Conservation (phyloP, 2,797 vertebrate species). For the Gambelia wislizenii region DNA sequence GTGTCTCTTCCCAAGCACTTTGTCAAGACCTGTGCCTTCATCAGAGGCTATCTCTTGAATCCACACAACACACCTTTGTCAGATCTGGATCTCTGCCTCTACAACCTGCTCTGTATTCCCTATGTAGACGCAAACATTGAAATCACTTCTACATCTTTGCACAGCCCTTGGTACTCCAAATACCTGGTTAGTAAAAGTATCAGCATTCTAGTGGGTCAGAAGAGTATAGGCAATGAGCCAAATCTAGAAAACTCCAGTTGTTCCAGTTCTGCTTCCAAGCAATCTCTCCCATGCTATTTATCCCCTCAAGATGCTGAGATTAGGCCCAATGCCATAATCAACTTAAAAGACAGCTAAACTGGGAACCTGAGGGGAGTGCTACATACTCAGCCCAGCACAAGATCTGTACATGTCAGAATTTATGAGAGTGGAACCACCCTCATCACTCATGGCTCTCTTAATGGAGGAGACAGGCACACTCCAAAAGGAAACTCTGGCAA, state of each 20-base stretch:
- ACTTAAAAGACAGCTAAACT: not conserved
- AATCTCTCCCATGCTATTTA: not conserved
- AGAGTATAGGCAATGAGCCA: not conserved
- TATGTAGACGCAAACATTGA: not conserved
- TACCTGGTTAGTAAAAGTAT: not conserved
- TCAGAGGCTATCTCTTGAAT: not conserved
- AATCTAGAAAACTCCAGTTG: not conserved
- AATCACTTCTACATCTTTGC: not conserved
- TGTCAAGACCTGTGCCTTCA: not conserved
- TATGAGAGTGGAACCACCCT: not conserved
- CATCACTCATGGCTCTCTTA: not conserved
- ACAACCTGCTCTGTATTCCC: not conserved
- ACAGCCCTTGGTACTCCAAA: not conserved
- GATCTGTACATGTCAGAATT: not conserved
- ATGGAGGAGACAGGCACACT: not conserved
- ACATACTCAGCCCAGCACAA: not conserved
- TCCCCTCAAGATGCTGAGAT: slow-evolving; percentile 12
- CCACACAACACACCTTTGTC: not conserved
- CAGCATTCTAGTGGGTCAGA: not conserved
- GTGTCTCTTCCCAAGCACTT: not conserved
- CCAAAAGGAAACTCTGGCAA: not conserved
- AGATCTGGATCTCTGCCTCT: too few species aligned
- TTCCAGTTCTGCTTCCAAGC: not conserved
- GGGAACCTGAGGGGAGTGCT: not conserved
- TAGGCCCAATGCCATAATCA: slow-evolving; percentile 21